Evolutionary conservation across 2,888 invertebrate species (phyloP).

Genomic region (Quadroppia sp.): DNA sequence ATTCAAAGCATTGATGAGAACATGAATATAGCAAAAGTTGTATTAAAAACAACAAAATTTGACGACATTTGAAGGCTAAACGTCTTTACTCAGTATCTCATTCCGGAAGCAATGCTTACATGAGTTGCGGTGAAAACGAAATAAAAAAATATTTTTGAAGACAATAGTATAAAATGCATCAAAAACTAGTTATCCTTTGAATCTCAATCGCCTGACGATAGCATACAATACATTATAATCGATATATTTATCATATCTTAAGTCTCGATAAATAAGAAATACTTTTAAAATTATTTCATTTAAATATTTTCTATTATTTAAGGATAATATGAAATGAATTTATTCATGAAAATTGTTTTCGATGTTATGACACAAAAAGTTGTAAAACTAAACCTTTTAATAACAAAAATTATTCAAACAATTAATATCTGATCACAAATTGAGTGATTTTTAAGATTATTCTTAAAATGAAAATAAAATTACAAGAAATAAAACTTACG

Average conservation of each 20-base stretch:
- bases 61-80: constrained; percentile 25
- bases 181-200: constrained; percentile 24
- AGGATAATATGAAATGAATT: neutral
- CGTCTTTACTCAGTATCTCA: neutral
- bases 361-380: neutral
- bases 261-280: too few species aligned
- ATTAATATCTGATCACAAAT: too few species aligned
- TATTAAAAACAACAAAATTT: neutral
- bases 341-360: neutral
- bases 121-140: neutral
- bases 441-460: too few species aligned
- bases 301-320: too few species aligned
- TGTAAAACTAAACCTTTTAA: neutral
- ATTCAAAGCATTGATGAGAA: neutral
- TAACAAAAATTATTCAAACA: too few species aligned
- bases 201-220: neutral
- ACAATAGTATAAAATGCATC: neutral
- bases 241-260: too few species aligned
- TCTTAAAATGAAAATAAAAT: too few species aligned
- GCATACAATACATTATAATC: neutral
- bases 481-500: neutral
- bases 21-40: neutral
- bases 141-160: neutral
- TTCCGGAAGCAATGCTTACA: constrained; percentile 13
- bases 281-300: neutral